A percentile compares a stretch with the other conserved stretches of the same genome.
Evolutionary conservation across 2,113 vertebrate species (phyloP).

Genomic region (Cyanoliseus patagonus): DNA sequence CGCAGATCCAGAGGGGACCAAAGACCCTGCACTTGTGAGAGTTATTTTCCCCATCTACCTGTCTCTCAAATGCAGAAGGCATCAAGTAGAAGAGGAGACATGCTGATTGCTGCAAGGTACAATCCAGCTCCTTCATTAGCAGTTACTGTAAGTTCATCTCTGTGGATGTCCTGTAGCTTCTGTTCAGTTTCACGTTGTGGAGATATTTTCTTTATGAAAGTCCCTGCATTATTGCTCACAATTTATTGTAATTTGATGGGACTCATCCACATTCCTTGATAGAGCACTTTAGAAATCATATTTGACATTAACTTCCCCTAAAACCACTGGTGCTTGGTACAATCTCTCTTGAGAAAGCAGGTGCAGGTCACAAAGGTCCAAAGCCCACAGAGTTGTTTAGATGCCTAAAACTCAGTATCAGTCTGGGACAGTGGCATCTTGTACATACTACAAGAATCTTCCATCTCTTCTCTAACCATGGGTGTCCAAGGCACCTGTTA

Average conservation of each 20-base stretch:
- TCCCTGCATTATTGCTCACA: not conserved
- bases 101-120: not conserved
- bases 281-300: not conserved
- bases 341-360: not conserved
- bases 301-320: not conserved
- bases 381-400: not conserved
- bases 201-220: not conserved
- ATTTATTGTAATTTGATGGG: not conserved
- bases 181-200: not conserved
- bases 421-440: not conserved
- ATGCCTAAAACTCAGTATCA: not conserved
- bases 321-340: not conserved
- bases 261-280: not conserved
- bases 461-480: not conserved
- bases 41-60: not conserved
- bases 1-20: not conserved
- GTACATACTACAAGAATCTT: not conserved
- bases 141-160: not conserved
- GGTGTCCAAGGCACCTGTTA: not conserved
- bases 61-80: not conserved
- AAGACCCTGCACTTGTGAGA: not conserved
- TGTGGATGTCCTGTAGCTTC: not conserved
- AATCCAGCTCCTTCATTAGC: accelerated
- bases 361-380: not conserved
- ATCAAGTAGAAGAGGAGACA: accelerated